Evolutionary conservation across 2,797 vertebrate species (phyloP), one percentile per base, ranked within the genome.

Genomic region (Crax fasciolata): DNA sequence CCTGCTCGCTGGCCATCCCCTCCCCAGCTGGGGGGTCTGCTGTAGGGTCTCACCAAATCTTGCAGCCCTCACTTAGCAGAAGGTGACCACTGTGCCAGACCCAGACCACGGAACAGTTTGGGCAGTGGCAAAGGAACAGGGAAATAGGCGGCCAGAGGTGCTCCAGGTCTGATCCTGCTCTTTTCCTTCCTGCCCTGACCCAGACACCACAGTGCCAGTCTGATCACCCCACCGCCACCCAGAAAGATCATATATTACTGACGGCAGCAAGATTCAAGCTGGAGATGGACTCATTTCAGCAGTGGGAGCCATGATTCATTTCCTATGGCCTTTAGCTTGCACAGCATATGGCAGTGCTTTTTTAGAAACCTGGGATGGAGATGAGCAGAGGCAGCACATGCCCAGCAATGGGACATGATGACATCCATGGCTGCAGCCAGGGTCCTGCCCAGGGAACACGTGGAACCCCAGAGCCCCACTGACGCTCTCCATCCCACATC

Each of bases 201-300:
- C 52, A 28, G 38, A 5, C 15, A 15, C 38, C 9, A 3, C 0
- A 1, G 27, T 44, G 28, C 17, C 1, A 1, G 30, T 49, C 41
- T 3, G 0, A n/a, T 20, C 1, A 1, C 52, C 21, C 5, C 30
- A 20, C 15, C 12, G 0, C n/a, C 55, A 23, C 43, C 28, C 28
- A 48, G 17, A 70, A n/a, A 0, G 0, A 6, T n/a, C 4, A 1
- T 13, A 4, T 43, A 13, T 30, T 19, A 41, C 17, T 54, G 87
- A 46, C 2, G 8, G 25, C 2, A 2, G 51, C 18, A 59, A 70
- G 68, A 63, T 19, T 32, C 83, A 48, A 19, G 59, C 24, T 39
- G 49, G 39, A 73, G 62, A 55, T 0, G 0, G 23, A 13, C 57
- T 58, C 20, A 7, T 59, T 54, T 75, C 24, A 74, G 51, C 0